Base-by-base conservation (phyloP, 2,113 vertebrate genomes). In the Macquaria australasica region DNA sequence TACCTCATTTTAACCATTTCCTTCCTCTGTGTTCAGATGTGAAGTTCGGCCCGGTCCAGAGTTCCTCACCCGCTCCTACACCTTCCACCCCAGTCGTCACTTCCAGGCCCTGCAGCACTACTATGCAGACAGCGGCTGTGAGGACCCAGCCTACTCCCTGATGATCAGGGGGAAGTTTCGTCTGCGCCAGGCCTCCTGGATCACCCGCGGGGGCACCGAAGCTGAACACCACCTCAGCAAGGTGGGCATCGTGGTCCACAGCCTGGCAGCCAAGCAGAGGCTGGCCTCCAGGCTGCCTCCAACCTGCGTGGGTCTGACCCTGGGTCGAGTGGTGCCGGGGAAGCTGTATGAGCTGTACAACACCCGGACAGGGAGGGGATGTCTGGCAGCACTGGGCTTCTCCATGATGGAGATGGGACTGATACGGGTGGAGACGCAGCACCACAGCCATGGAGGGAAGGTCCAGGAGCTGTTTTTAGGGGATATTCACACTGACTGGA, bases 71-170 rank as follows among this genome's bases (percentile, higher is more conserved):
- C 94, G 96, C 2, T 97, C 96, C 80, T 98, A 98, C 93, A 97
- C 95, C 66, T 98, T 98, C 91, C 96, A 97, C 41, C 69, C 96
- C 72, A 97, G 92, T 90, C 96, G 96, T 58, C 94, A 97, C 87
- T 97, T 98, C 94, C 96, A 95, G 28, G 97, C 96, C 5, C 89
- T 96, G 77, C 97, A 98, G 95, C 97, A 98, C 95, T 98, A 97
- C 91, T 98, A 98, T 92, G 41, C 89, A 12, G 97, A 98, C 92
- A 94, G 96, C 6, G 66, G 89, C 21, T 98, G 98, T 79, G 94
- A 63, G 37, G 78, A 96, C 1, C 97, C 98, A 0, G 88, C 95
- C 70, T 97, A 98, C 94, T 97, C 98, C 1, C 95, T 99, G 81
- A 88, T 97, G 86, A 96, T 98, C 95, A 95, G 96, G 90, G 98